Evolutionary conservation across 2,888 invertebrate genomes (phyloP), one percentile per base, ranked within the genome.

Genomic region (Parapristionchus giblindavisi): DNA sequence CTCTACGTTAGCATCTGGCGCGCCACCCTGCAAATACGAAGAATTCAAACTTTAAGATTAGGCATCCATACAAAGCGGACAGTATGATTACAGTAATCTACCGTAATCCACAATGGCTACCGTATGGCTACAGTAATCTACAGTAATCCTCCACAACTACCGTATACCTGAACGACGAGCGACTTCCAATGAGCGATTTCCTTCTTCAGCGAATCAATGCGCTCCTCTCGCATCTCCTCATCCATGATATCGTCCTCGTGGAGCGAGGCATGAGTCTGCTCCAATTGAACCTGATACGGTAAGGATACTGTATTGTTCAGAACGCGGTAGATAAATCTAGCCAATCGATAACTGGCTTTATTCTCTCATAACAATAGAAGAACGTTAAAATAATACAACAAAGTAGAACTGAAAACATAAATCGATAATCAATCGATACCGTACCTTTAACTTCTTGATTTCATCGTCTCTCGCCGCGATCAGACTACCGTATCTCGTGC

Each of bases 401-500:
- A 27, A 58, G 24, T 58, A 17, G n/a, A n/a, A n/a, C n/a, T n/a
- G n/a, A n/a, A n/a, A 36, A 32, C 1, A 24, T 52, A n/a, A 8
- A 4, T 52, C 21, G 52, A 52, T 11, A 5, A 52, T 5, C 24
- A 24, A 4, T 5, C 27, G 32, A n/a, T 38, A 27, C 52, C 54
- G 21, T 24, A 84, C 84, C 75, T 82, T 78, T 24, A 84, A 75
- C 51, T 78, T 77, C 70, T 81, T 82, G 40, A 85, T 84, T 56
- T 85, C 83, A 3, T 81, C 78, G 70, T 85, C 85, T 52, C 85
- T 74, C 43, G 79, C 77, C 11, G 73, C 61, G n/a, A 85, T 77
- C 73, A 85, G 84, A 36, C 70, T 75, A 51, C 78, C 77, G 61
- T 80, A 79, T 68, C 79, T 80, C 51, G 78, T 54, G 17, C 77